Conservation (phyloP, 2,888 invertebrate species). For the Caenorhabditis sulstoni region DNA sequence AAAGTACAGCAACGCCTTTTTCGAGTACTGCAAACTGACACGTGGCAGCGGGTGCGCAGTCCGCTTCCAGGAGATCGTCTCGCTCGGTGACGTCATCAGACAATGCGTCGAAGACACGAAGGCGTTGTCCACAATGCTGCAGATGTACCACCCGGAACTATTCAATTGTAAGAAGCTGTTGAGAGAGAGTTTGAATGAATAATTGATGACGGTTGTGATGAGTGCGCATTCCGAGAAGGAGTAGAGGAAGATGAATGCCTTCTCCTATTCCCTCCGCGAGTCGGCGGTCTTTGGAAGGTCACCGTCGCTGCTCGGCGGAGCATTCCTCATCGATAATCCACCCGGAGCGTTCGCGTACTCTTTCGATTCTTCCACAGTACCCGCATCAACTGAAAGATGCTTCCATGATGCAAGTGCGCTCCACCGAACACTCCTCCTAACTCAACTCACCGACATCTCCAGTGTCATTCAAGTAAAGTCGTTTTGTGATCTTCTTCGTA, state of each 20-base stretch:
- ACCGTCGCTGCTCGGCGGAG: neutral
- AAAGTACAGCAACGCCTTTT: conserved; percentile 20
- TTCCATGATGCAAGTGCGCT: no score
- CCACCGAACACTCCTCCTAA: neutral
- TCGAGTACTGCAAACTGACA: conserved; percentile 22
- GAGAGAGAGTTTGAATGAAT: conserved; percentile 29
- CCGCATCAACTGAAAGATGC: conserved; percentile 1
- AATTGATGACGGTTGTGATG: neutral
- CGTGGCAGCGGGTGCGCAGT: neutral
- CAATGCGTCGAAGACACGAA: conserved; percentile 31
- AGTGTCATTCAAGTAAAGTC: conserved; percentile 22
- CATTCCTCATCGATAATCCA: neutral
- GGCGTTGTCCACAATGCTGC: conserved; percentile 8
- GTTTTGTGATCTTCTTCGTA: neutral
- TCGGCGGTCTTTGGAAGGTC: conserved; percentile 35
- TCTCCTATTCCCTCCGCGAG: neutral
- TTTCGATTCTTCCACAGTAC: neutral
- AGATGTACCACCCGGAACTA: conserved; percentile 1
- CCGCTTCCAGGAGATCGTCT: conserved; percentile 36
- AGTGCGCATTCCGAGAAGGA: neutral
- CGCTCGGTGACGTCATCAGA: conserved; percentile 3
- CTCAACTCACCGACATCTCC: conserved; percentile 46
- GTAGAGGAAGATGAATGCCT: neutral
- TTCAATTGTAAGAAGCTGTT: conserved; percentile 38
- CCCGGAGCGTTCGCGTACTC: neutral